Conservation (phyloP, 2,113 vertebrate species). For the Colaptes auratus region DNA sequence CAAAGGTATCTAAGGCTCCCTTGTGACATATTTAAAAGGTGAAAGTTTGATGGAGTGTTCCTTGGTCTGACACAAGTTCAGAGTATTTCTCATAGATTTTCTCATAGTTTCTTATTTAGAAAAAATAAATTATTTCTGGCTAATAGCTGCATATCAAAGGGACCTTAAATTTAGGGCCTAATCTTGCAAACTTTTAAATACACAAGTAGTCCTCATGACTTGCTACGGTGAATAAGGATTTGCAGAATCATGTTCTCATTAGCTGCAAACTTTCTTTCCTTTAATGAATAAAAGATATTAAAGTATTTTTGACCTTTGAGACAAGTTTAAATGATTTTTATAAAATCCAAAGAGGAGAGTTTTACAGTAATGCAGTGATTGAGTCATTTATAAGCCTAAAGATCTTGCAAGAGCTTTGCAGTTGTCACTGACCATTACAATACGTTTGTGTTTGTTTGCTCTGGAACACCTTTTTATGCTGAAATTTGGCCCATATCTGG, state of each 20-base stretch:
- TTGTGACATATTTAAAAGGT: constrained; percentile 67
- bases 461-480: neutral
- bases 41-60: constrained; percentile 67
- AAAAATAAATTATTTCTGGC: constrained; percentile 1
- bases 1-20: constrained; percentile 61
- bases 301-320: neutral
- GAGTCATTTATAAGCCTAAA: neutral
- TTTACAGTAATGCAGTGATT: constrained; percentile 4
- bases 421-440: constrained; percentile 21
- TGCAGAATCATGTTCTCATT: constrained; percentile 1
- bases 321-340: neutral
- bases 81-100: constrained; percentile 46
- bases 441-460: neutral
- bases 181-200: constrained; percentile 38
- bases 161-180: constrained; percentile 28
- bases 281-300: neutral
- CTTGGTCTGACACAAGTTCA: constrained; percentile 50
- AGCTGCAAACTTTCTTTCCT: neutral
- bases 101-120: constrained; percentile 28
- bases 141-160: constrained; percentile 44
- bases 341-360: neutral
- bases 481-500: neutral
- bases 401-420: constrained; percentile 15
- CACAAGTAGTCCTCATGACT: constrained; percentile 33
- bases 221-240: neutral